Conservation (phyloP, 1,140 invertebrate species). For the Matsumurasca onukii region DNA sequence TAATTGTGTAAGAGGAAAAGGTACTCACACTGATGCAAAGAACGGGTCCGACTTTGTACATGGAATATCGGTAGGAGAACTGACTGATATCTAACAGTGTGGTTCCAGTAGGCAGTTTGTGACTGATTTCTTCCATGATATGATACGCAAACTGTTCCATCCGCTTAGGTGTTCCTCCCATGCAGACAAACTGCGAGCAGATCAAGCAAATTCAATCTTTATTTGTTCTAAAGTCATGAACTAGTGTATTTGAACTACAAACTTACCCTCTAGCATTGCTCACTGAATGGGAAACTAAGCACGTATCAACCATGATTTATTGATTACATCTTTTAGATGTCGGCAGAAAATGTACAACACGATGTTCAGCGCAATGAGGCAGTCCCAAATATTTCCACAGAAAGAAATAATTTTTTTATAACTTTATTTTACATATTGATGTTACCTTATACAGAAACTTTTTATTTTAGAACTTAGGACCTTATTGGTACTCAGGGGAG, state of each 20-base stretch:
- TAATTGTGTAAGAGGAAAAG: no score
- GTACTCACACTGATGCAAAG: slow-evolving; percentile 86
- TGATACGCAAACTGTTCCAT: slow-evolving; percentile 92
- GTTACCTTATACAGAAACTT: background rate
- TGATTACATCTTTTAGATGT: no score
- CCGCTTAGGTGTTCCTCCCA: slow-evolving; percentile 93
- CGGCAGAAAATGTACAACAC: no score
- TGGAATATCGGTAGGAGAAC: slow-evolving; percentile 91
- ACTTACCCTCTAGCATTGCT: background rate
- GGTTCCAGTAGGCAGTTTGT: slow-evolving; percentile 85
- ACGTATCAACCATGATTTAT: no score
- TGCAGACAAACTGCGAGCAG: slow-evolving; percentile 93
- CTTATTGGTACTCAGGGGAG: no score
- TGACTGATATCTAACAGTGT: slow-evolving; percentile 86
- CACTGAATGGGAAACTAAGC: background rate
- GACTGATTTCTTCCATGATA: slow-evolving; percentile 88
- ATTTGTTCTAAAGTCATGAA: background rate
- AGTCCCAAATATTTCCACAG: no score
- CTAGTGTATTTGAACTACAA: background rate
- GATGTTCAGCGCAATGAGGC: no score
- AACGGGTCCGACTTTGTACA: slow-evolving; percentile 97
- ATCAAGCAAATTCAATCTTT: no score
- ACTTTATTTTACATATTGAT: background rate
- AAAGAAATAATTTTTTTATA: background rate
- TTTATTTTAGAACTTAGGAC: no score